Percentiles rank a stretch among this genome's conserved stretches.
These are phyloP conservation scores for Andrena dorsata DNA, from an alignment of 2,888 invertebrate genomes.

Conservation along the genomic window DNA sequence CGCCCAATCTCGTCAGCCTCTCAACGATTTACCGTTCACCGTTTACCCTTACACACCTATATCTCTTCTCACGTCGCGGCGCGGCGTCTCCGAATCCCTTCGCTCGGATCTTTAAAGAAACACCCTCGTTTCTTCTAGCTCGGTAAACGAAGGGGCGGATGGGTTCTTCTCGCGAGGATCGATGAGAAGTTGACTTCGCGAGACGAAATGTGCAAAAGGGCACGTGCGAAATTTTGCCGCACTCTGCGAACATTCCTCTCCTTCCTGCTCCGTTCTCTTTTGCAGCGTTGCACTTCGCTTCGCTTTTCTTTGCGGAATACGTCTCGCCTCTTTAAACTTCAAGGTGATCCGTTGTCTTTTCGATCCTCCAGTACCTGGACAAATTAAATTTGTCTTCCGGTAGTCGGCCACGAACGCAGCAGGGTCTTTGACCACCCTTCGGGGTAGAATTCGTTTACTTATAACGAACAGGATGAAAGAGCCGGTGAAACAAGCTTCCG, in stretches of 20 bases:
- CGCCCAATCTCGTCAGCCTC: slow-evolving; percentile 39
- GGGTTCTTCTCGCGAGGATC: neutral
- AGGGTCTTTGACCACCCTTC: slow-evolving; percentile 45
- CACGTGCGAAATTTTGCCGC: neutral
- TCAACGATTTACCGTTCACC: slow-evolving; percentile 17
- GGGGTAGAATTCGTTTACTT: slow-evolving; percentile 55
- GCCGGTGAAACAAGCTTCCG: slow-evolving; percentile 31
- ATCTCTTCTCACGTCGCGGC: neutral
- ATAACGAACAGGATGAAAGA: slow-evolving; percentile 24
- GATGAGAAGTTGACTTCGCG: neutral
- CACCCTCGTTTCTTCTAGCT: neutral
- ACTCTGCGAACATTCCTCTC: neutral
- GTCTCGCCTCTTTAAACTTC: slow-evolving; percentile 11
- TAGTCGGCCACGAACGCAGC: slow-evolving; percentile 3
- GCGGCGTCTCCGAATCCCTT: neutral
- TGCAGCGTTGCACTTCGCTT: too few species aligned
- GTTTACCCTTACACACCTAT: neutral
- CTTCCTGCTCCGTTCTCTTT: neutral
- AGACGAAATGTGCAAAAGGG: neutral
- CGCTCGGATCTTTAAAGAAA: neutral
- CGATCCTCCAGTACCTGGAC: slow-evolving; percentile 16
- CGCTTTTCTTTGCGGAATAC: neutral
- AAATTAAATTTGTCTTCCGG: slow-evolving; percentile 56
- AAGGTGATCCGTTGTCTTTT: slow-evolving; percentile 27
- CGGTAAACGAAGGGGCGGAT: neutral